Base-by-base conservation (phyloP, 2,797 vertebrate genomes). In the Acestrorhynchus altus region DNA sequence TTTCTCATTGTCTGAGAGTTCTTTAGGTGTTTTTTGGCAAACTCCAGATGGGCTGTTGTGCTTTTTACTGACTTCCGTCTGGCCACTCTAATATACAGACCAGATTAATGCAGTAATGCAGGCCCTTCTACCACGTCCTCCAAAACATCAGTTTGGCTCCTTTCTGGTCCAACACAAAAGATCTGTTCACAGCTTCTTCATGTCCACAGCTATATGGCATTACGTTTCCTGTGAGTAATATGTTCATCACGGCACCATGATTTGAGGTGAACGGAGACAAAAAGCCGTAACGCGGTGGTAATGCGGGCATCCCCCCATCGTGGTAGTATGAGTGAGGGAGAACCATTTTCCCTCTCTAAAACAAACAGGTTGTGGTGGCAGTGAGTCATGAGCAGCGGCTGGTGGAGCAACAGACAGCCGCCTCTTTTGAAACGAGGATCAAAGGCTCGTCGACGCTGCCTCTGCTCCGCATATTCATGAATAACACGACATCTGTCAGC, bases 361-460 rank as follows among this genome's bases (percentile, higher is more conserved):
- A 90, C 89, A 90, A 91, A 92, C 87, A 88, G 83, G 87, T 88
- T 87, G 86, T 71, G 82, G 83, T 75, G 80, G 87, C 83, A 68
- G 81, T 39, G 85, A 90, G 88, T 90, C 89, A 83, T 82, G 83
- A 83, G 81, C 83, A 85, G 86, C 81, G 85, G 88, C 66, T 84
- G 85, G 79, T 88, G 84, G 75, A 56, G 76, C 72, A 85, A 84
- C 80, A 84, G 85, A 88, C 86, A 87, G 84, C 89, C 88, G 76
- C 87, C 89, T 88, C 90, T 91, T 92, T 92, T 92, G 90, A 94
- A 92, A 93, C 78, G 47, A 88, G 85, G 92, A 94, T 94, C 91
- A 94, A 93, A 94, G 91, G 87, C 39, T 26, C 22, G 35, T 70
- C 74, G 68, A 86, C 83, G 74, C 84, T 81, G 83, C 87, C 78